Percentiles rank a stretch among this genome's conserved stretches.
phyloP scores from a whole-genome alignment of 2,797 vertebrate species.

The Sciurus carolinensis region DNA sequence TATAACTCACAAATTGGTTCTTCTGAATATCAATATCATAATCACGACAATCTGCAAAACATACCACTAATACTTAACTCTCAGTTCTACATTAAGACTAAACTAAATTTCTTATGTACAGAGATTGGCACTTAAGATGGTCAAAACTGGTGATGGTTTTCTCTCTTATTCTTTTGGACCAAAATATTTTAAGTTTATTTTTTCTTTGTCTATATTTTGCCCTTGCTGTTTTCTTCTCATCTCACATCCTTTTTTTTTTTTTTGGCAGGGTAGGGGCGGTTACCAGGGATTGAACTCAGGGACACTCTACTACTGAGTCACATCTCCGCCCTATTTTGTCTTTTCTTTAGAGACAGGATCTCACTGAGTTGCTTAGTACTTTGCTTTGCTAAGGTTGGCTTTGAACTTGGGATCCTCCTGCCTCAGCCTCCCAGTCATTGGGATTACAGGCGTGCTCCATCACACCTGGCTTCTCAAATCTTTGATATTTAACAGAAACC shows the following conservation, averaged over 20 bases:
- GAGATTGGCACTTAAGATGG: not conserved
- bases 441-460: no score
- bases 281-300: no score
- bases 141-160: not conserved
- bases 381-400: no score
- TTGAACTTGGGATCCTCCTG: no score
- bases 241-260: not conserved
- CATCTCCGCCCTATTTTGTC: no score
- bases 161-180: not conserved
- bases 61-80: not conserved
- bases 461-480: no score
- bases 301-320: no score
- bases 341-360: no score
- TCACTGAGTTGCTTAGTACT: no score
- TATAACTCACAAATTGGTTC: not conserved
- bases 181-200: constrained; percentile 17
- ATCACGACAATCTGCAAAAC: not conserved
- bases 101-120: not conserved
- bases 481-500: not conserved
- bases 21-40: not conserved
- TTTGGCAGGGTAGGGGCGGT: no score
- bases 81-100: not conserved
- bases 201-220: not conserved
- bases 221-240: not conserved
- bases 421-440: no score